Base-by-base conservation (phyloP, 2,888 invertebrate species). In the Tetramorium bicarinatum region DNA sequence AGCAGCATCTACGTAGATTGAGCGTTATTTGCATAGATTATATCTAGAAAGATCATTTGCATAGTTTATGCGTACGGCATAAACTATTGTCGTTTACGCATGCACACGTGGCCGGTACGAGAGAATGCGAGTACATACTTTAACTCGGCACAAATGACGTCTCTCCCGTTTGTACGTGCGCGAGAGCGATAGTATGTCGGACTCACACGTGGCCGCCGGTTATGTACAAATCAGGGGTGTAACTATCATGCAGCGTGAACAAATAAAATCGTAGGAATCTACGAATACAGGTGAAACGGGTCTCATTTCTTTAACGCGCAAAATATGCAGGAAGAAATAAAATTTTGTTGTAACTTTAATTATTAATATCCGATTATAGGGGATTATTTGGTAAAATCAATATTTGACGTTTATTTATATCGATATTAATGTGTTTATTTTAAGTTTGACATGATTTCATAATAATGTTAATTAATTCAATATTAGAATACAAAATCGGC, bases 121-220 rank as follows among this genome's bases (percentile, higher is more conserved):
- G 71, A 18, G 71, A 21, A 66, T 38, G 79, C 72, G 79, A 80
- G 79, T 71, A 79, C 59, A 47, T 71, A 80, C 79, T 80, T 80
- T 72, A 80, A 72, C 79, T 61, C 56, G 76, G 29, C 29, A 21
- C 44, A 44, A 67, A 47, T 56, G 66, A 54, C 64, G 75, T 38
- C 74, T 54, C 75, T 74, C 47, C 47, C 52, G 41, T 71, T 64
- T 59, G 47, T 34, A 44, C 34, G 44, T 18, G 25, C 44, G 34
- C 47, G 66, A 56, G 56, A 34, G 34, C 56, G 69, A 69, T 21
- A 29, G 52, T 77, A 41, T 66, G 49, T 64, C 21, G 75, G 44
- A n/a, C 41, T 25, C 56, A 82, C 82, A 75, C 82, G 75, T 75
- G 84, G 82, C 75, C n/a, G 80, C 49, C 49, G 69, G 62, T 52